phyloP scores from a whole-genome alignment of 2,113 vertebrate species.

The Lepidothrix coronata region DNA sequence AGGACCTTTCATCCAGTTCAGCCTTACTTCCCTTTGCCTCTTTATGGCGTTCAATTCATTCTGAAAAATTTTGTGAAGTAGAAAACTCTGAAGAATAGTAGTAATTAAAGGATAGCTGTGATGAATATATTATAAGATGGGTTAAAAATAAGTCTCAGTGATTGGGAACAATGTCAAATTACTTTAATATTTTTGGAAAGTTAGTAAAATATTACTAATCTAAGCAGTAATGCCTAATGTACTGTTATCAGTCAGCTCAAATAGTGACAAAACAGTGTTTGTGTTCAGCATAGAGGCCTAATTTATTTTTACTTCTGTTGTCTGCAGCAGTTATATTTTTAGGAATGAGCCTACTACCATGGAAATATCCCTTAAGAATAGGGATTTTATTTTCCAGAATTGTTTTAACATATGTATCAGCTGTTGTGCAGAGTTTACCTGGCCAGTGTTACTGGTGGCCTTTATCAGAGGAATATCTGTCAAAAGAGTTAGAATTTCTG shows the following conservation, averaged over 20 bases:
- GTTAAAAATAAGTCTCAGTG: background rate
- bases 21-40: background rate
- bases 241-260: background rate
- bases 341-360: background rate
- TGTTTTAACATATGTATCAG: background rate
- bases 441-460: background rate
- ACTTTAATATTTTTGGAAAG: background rate
- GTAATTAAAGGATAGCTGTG: background rate
- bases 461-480: background rate
- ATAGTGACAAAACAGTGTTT: background rate
- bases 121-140: background rate
- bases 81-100: background rate
- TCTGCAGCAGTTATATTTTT: background rate
- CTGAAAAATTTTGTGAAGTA: background rate
- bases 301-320: background rate
- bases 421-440: background rate
- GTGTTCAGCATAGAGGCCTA: background rate
- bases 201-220: background rate
- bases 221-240: background rate
- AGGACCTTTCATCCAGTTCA: background rate
- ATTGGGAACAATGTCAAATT: background rate
- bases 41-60: background rate
- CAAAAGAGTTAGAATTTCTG: background rate
- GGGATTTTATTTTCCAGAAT: background rate
- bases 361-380: background rate